phyloP scores from a whole-genome alignment of 1,140 invertebrate genomes.

The Heliothis subflexa region DNA sequence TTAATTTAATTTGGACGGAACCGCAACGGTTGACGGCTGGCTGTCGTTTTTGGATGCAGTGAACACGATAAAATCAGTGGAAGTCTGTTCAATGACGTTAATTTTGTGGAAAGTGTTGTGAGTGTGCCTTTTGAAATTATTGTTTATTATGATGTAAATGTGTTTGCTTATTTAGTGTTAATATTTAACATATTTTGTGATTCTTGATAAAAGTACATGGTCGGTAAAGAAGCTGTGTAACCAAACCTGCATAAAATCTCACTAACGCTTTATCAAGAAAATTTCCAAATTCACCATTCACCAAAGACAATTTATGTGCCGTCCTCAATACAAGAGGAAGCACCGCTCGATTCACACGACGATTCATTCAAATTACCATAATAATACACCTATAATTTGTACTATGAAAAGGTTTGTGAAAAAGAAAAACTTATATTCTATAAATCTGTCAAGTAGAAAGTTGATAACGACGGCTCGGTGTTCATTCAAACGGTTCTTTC shows the following conservation, averaged over 20 bases:
- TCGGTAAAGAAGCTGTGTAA: not conserved
- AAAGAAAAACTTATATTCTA: conserved; percentile 41
- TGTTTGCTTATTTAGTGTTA: not conserved
- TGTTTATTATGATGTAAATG: not conserved
- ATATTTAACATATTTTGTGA: not conserved
- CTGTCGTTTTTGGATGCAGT: conserved; percentile 25
- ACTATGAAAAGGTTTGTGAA: conserved; percentile 36
- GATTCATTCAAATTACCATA: conserved; percentile 49
- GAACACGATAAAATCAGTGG: conserved; percentile 20
- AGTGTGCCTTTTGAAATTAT: not conserved
- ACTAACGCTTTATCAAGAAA: conserved; percentile 5
- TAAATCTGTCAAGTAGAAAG: conserved; percentile 47
- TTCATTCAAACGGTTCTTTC: conserved; percentile 38
- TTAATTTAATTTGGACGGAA: conserved; percentile 43
- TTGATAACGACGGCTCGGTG: conserved; percentile 22
- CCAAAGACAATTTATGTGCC: conserved; percentile 42
- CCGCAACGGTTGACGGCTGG: conserved; percentile 32
- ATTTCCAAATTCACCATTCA: conserved; percentile 32
- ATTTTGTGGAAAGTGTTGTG: conserved; percentile 13
- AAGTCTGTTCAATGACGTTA: not conserved
- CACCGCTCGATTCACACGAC: conserved; percentile 56
- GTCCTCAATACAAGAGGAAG: conserved; percentile 37
- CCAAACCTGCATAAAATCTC: not conserved
- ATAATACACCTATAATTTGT: conserved; percentile 46
- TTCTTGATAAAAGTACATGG: not conserved